Evolutionary conservation across 2,888 invertebrate genomes (phyloP).

Genomic region (Caenorhabditis japonica): DNA sequence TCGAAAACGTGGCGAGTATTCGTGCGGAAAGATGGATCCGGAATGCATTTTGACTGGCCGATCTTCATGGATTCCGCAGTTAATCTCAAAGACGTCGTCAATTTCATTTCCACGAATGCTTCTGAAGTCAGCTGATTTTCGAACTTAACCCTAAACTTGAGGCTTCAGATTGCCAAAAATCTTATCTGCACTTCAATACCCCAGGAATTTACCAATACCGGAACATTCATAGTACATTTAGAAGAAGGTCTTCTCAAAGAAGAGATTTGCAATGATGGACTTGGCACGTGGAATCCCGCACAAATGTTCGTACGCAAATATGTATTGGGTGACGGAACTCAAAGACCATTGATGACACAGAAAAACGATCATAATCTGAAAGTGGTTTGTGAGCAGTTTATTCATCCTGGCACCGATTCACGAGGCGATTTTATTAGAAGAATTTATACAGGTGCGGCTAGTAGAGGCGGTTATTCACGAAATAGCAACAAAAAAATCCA

Average conservation of each 20-base stretch:
- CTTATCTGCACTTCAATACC: conserved; percentile 54
- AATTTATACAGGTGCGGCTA: conserved; percentile 54
- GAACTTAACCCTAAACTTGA: no score
- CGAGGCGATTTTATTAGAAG: conserved; percentile 55
- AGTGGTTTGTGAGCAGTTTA: conserved; percentile 55
- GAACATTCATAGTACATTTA: conserved; percentile 52
- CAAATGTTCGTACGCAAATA: conserved; percentile 52
- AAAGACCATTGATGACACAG: conserved; percentile 20
- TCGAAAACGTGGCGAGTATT: conserved; percentile 56
- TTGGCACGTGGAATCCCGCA: conserved; percentile 55
- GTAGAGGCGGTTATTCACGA: neutral
- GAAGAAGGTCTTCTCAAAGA: conserved; percentile 24
- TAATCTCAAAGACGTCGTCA: conserved; percentile 35
- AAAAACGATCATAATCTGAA: conserved; percentile 54
- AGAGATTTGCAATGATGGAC: conserved; percentile 47
- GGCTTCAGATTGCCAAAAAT: conserved; percentile 34
- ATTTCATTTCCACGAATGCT: conserved; percentile 42
- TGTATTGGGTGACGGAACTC: conserved; percentile 15
- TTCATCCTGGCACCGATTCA: conserved; percentile 59
- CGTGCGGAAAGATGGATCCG: conserved; percentile 47
- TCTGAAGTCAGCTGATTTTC: conserved; percentile 21
- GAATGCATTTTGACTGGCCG: conserved; percentile 58
- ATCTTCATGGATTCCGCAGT: conserved; percentile 35
- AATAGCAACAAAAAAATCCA: neutral
- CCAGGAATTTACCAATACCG: conserved; percentile 59